Evolutionary conservation across 2,888 invertebrate species (phyloP), one percentile per base, ranked within the genome.

Genomic region (Campaea margaritaria): DNA sequence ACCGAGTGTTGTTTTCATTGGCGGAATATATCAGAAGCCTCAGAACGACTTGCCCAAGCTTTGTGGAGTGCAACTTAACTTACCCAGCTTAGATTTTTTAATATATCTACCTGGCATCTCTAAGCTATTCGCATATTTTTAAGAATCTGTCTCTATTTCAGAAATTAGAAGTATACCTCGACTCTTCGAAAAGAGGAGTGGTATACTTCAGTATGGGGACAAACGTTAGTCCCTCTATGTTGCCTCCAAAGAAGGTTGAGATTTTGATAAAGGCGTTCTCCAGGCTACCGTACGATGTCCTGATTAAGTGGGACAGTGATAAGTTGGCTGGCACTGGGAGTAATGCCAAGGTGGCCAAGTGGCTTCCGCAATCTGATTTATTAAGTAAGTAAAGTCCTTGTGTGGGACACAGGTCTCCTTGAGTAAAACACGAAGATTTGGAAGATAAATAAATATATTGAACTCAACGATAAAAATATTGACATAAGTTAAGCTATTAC

Each of bases 191-290:
- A 31, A 69, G 83, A 27, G 92, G 91, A 0, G 86, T 89, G 0
- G 82, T 93, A 16, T 89, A 86, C 63, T 79, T 93, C 41, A 91
- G 91, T 69, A 81, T 91, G 60, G 93, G 91, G 0, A 85, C 89
- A 1, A 87, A 86, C 28, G 78, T 86, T 0, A 73, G 75, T 36
- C 77, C 85, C 0, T 75, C 80, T 0, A 21, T 74, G 0, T 64
- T 92, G 39, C 78, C 87, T 2, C 62, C 72, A n/a, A 74, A 84
- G 44, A 81, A 68, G 48, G 65, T 83, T 4, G 65, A 78, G 38
- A 64, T 70, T 0, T 66, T 93, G 12, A 51, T 81, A 0, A 75
- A 74, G 13, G 88, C 81, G 1, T 85, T 93, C 60, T 79, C 82
- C 0, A 65, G 76, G 46, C 64, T 91, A 21, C 85, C 84, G 1